Evolutionary conservation across 2,797 vertebrate species (phyloP).

Genomic region (Mormyrus hasselquistii): DNA sequence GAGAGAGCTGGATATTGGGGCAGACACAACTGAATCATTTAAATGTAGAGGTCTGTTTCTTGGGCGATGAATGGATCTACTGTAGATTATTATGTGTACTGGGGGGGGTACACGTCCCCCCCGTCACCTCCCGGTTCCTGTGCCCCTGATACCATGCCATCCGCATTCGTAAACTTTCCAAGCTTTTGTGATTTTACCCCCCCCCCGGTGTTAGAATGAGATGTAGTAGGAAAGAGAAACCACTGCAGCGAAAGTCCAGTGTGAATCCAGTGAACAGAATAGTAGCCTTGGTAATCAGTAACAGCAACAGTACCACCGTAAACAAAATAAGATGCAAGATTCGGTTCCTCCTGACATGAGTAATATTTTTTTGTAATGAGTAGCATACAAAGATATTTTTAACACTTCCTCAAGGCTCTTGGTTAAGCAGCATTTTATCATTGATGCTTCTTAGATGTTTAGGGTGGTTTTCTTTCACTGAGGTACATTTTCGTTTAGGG

Average conservation of each 20-base stretch:
- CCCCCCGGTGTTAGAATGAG: background rate
- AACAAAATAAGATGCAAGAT: background rate
- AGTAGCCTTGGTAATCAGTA: background rate
- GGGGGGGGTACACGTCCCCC: background rate
- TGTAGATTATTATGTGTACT: background rate
- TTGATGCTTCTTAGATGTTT: background rate
- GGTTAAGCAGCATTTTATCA: background rate
- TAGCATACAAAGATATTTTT: background rate
- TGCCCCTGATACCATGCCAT: background rate
- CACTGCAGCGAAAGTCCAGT: background rate
- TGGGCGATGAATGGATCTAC: background rate
- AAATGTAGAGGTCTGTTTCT: background rate
- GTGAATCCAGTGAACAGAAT: background rate
- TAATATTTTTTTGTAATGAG: background rate
- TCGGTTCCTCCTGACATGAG: background rate
- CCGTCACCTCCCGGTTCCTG: background rate
- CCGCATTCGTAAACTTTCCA: background rate
- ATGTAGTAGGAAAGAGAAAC: background rate
- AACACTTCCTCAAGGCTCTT: background rate
- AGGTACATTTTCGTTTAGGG: background rate
- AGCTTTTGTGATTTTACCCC: background rate
- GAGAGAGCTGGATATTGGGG: background rate
- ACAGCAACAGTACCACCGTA: background rate
- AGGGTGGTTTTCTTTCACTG: background rate
- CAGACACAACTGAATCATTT: background rate